Evolutionary conservation across 2,888 invertebrate species (phyloP).

Genomic region (Polia nebulosa): DNA sequence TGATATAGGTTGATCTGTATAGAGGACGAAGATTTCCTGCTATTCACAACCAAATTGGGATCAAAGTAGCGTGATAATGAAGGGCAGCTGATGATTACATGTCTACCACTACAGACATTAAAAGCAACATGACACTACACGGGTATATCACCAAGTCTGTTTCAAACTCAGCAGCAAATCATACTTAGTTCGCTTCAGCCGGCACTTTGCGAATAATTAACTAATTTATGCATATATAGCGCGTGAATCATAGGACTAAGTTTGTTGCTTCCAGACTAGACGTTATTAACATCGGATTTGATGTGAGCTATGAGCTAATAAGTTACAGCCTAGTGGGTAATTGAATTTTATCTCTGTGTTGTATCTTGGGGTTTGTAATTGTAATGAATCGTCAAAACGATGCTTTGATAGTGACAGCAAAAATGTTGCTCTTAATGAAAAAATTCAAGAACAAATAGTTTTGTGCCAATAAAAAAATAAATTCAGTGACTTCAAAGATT

Average conservation of each 20-base stretch:
- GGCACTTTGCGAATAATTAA: conserved; percentile 43
- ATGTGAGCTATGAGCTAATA: conserved; percentile 18
- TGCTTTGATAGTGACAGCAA: too few species aligned
- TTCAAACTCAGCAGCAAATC: conserved; percentile 29
- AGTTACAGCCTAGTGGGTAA: neutral
- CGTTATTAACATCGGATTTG: conserved; percentile 8
- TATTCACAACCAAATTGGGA: neutral
- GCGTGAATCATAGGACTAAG: conserved; percentile 15
- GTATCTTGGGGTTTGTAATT: neutral
- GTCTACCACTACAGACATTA: neutral
- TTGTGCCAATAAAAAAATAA: too few species aligned
- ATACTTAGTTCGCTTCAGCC: conserved; percentile 20
- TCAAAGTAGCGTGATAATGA: neutral
- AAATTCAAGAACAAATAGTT: neutral
- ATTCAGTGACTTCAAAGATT: neutral
- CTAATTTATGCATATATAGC: neutral
- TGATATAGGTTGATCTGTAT: neutral
- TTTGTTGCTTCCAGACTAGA: conserved; percentile 17
- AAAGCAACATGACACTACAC: neutral
- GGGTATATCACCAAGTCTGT: conserved; percentile 12
- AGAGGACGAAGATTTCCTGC: neutral
- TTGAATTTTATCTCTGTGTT: conserved; percentile 18
- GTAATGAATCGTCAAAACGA: neutral
- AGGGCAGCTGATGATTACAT: neutral
- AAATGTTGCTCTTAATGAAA: too few species aligned